Conservation (phyloP, 2,113 vertebrate species). For the Erythrocebus patas region DNA sequence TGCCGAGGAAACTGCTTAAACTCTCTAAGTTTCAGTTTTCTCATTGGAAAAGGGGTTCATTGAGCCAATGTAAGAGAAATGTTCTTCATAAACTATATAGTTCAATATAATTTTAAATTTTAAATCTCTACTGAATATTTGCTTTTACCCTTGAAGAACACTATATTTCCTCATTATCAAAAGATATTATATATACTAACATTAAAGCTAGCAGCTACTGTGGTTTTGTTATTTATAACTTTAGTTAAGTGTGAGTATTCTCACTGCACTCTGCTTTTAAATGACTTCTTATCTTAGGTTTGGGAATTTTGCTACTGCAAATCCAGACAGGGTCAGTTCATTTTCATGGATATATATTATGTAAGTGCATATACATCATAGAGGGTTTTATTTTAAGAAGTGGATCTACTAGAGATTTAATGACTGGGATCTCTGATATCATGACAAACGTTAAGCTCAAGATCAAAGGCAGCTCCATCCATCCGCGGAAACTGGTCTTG, state of each 20-base stretch:
- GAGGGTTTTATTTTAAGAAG: not conserved
- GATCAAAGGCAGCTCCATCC: not conserved
- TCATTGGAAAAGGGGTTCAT: not conserved
- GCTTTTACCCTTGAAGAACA: not conserved
- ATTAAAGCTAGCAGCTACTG: not conserved
- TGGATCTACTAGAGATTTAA: too few relatives aligned
- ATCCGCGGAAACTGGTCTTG: not conserved
- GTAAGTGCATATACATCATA: not conserved
- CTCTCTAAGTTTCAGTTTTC: not conserved
- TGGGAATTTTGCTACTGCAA: not conserved
- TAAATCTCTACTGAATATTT: not conserved
- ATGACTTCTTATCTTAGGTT: not conserved
- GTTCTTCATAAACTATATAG: not conserved
- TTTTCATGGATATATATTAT: too few relatives aligned
- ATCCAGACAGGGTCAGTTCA: too few relatives aligned
- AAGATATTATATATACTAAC: not conserved
- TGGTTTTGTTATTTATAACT: not conserved
- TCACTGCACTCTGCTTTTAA: not conserved
- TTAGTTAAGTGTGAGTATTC: not conserved
- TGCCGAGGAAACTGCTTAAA: fast-evolving
- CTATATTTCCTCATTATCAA: not conserved
- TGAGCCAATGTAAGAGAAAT: not conserved
- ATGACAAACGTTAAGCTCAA: fast-evolving
- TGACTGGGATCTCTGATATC: not conserved
- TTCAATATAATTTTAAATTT: not conserved